Base-by-base conservation (phyloP, 2,888 invertebrate species). In the Agonopterix arenella region DNA sequence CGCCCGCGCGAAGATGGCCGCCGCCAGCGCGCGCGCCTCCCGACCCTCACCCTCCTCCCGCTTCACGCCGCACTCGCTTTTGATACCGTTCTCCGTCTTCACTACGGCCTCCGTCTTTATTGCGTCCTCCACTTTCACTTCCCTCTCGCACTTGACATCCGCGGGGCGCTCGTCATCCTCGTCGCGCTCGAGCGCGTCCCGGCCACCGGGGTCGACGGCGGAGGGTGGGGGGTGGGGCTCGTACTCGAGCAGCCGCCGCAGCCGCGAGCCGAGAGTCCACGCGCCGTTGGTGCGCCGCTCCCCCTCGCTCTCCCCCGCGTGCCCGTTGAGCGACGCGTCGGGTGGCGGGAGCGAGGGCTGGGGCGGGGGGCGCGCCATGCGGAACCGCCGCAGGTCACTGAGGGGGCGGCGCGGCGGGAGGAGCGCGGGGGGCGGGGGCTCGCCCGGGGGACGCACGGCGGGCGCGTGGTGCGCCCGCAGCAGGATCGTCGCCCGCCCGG, bases 1-100 rank as follows among this genome's bases (percentile, higher is more conserved):
- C 55, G 86, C 88, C 69, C 86, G 88, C 62, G 82, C 81, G 66
- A 85, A 73, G 73, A 82, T 75, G 51, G 80, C 84, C 45, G 84
- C 85, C 56, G 88, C 86, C 11, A n/a, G 70, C 86, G 86, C 62
- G 81, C 80, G 66, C 84, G 73, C 73, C 81, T 74, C 84, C 56
- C 56, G 60, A 60, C 55, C 60, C 51, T 53, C 62, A 48, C 44
- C 52, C 59, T 41, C 50, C 53, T 44, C 40, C 46, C 54, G 51
- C 56, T 56, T 52, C 47, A 50, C 52, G 51, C 37, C 47, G 44
- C 52, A 48, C 55, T 44, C 46, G 38, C 10, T 11, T 40, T 44
- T 48, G 50, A 50, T 49, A 36, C 50, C 8, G 44, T 46, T 51
- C 46, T 51, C 46, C 45, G 54, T 9, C 46, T 56, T 53, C 42